Base-by-base conservation (phyloP, 2,113 vertebrate genomes). In the Campylorhamphus procurvoides region DNA sequence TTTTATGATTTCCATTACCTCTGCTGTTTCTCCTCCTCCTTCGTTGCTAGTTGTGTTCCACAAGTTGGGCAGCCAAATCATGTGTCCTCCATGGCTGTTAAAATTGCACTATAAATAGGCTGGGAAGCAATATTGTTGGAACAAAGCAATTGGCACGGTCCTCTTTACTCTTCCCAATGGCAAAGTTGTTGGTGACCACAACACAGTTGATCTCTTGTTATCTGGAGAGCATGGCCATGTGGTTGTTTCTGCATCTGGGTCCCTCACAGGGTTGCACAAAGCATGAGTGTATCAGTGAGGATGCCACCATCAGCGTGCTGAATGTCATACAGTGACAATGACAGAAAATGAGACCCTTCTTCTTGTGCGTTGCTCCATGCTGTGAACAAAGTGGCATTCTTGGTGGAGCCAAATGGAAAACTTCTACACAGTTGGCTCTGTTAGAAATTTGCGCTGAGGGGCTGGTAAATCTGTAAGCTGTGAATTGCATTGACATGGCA, bases 41-140 rank as follows among this genome's bases (percentile, higher is more conserved):
- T 81, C 50, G 18, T 47, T 87, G 59, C 73, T 78, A 59, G 66
- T 47, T 87, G 53, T 66, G 66, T 67, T 94, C 58, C 35, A 33
- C 62, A 55, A 23, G 76, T 15, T 83, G 78, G 58, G 55, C 77
- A 85, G 49, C 35, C 39, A 69, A 85, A 66, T 76, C 29, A 24
- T 14, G 14, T 77, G 67, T 66, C 81, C 79, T 94, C 35, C 59
- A 82, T 64, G 74, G 42, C 71, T 78, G 69, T 89, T 94, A 58
- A 75, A 82, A 73, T 7, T 12, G 16, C 44, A 69, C 68, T 81
- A 53, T 75, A 90, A 81, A 93, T 66, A 93, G 74, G 12, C 59
- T 84, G 35, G 82, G 84, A 83, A 95, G 78, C 78, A 74, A 74
- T 84, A 72, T 22, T 62, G 31, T 91, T 81, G 63, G 39, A 80